These are phyloP conservation scores for Micrasema longulum DNA, from an alignment of 1,140 invertebrate species.

Conservation along the genomic window DNA sequence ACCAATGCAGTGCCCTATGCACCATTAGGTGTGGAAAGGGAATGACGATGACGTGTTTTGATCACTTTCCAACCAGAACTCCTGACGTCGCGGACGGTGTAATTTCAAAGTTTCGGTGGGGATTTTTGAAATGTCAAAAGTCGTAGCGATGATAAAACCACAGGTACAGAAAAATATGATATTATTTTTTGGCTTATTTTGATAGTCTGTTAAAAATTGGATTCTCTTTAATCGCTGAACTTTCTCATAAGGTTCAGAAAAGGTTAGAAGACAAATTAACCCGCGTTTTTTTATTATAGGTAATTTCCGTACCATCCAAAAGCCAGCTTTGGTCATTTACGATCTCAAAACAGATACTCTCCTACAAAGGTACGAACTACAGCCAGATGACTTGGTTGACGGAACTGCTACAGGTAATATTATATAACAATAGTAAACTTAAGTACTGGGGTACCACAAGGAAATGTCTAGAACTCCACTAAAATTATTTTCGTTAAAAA, in stretches of 20 bases:
- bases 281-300: no score
- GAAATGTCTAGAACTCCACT: not conserved
- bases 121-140: no score
- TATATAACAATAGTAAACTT: not conserved
- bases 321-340: constrained; percentile 74
- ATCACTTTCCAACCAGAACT: no score
- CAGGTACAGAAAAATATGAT: not conserved
- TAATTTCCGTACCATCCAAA: constrained; percentile 65
- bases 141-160: not conserved
- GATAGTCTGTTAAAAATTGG: no score
- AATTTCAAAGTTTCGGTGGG: no score
- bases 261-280: not conserved
- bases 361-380: constrained; percentile 59
- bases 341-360: constrained; percentile 72
- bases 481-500: not conserved
- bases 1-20: no score
- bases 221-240: not conserved
- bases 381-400: constrained; percentile 25
- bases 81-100: no score
- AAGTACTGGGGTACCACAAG: not conserved
- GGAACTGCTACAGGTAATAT: constrained; percentile 35
- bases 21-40: no score
- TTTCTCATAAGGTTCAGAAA: not conserved
- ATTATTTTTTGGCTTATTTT: not conserved
- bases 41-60: no score